These are phyloP conservation scores for Catotricha subobsoleta DNA, from an alignment of 2,888 invertebrate species.

Conservation along the genomic window DNA sequence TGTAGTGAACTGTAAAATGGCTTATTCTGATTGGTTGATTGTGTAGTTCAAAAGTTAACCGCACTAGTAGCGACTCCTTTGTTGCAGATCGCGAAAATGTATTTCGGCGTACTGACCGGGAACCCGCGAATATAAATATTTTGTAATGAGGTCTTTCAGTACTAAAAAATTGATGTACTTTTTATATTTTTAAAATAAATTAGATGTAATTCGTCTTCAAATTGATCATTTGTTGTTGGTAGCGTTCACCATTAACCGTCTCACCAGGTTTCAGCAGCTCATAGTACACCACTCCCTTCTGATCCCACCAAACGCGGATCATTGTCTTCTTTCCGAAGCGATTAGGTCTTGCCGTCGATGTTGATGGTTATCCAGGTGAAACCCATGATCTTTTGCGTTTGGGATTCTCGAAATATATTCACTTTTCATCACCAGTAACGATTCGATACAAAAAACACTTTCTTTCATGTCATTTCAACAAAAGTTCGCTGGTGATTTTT, in stretches of 20 bases:
- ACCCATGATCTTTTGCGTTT: slow-evolving; percentile 10
- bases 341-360: slow-evolving; percentile 12
- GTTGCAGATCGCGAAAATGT: no score
- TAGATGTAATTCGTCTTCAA: no score
- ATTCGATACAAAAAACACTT: slow-evolving; percentile 8
- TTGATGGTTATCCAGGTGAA: slow-evolving; percentile 8
- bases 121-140: no score
- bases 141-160: no score
- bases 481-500: background rate
- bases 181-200: no score
- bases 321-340: slow-evolving; percentile 11
- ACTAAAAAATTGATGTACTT: no score
- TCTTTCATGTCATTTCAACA: background rate
- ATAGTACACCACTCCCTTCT: slow-evolving; percentile 10
- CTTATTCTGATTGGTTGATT: no score
- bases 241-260: slow-evolving; percentile 9
- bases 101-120: no score
- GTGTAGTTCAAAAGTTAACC: no score
- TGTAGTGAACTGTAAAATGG: no score
- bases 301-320: slow-evolving; percentile 13
- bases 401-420: slow-evolving; percentile 6
- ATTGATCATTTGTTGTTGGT: slow-evolving; percentile 10
- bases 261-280: slow-evolving; percentile 10
- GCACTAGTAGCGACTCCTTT: no score
- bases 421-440: slow-evolving; percentile 12